Base-by-base conservation (phyloP, 2,888 invertebrate genomes). In the Drosophila atripex region DNA sequence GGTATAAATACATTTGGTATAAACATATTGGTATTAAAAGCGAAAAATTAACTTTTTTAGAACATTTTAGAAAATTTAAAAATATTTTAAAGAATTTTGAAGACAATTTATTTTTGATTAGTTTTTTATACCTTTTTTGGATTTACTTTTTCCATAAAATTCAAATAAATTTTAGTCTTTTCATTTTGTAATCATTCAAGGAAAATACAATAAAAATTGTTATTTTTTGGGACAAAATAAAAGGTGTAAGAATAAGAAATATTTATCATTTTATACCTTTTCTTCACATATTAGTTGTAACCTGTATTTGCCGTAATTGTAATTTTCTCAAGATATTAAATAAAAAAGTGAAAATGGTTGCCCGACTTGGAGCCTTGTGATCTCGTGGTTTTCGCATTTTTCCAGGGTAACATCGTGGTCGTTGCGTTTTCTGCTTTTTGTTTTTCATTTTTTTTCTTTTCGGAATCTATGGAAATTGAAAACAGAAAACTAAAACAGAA, bases 381-480 rank as follows among this genome's bases (percentile, higher is more conserved):
- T 39, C 35, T 35, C 3, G 16, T 41, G 5, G 16, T 41, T 18
- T 41, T 9, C 18, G 39, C 35, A 9, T 18, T 41, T 41, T 41
- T 41, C 39, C 39, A 41, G 39, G 39, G 39, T 41, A 41, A 11
- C 18, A 41, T 41, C 14, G 18, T 18, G 39, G 39, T 41, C 39
- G 39, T 41, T 1, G 63, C 45, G 30, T 11, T 47, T 14, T 28
- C 14, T 32, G 12, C n/a, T 0, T 39, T 39, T 16, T 16, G 3
- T 35, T 35, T 35, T 32, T 12, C n/a, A 2, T 39, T 39, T 16
- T 16, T 5, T 35, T 35, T 35, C 7, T n/a, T 35, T 9, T n/a
- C 5, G 4, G 21, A 32, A n/a, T 32, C n/a, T 32, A 32, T 1
- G 32, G 32, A 32, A 32, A 32, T 5, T 32, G 32, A 32, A n/a